phyloP scores from a whole-genome alignment of 2,113 vertebrate species.

The Meles meles region DNA sequence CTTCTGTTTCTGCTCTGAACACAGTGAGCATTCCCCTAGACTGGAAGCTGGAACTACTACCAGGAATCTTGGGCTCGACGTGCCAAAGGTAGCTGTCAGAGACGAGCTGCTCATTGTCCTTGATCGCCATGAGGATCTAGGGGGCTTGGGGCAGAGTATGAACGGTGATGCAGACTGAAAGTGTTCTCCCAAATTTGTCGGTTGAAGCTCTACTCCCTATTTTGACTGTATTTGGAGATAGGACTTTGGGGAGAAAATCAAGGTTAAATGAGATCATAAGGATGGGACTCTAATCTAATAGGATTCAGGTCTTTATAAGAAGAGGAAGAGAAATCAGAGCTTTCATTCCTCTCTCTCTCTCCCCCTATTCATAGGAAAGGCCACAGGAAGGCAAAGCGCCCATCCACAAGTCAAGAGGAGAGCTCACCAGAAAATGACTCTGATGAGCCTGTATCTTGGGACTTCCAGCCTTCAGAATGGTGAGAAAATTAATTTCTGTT shows the following conservation, averaged over 20 bases:
- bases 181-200: no score
- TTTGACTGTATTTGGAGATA: not conserved
- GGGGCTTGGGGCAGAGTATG: not conserved
- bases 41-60: not conserved
- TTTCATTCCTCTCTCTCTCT: no score
- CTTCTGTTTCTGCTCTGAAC: not conserved
- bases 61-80: not conserved
- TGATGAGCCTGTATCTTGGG: not conserved
- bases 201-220: not conserved
- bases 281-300: not conserved
- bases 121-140: not conserved
- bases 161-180: not conserved
- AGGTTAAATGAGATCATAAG: not conserved
- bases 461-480: not conserved
- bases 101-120: not conserved
- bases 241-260: not conserved
- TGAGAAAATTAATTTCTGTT: not conserved
- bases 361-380: not conserved
- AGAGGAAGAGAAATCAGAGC: not conserved
- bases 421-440: not conserved
- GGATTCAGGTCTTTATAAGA: not conserved
- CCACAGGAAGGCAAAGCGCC: not conserved
- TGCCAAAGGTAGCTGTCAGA: not conserved
- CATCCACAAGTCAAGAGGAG: not conserved
- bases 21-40: not conserved